A percentile compares a stretch with the other conserved stretches of the same genome.
phyloP scores from a whole-genome alignment of 2,888 invertebrate genomes.

The Tenthredo livida region DNA sequence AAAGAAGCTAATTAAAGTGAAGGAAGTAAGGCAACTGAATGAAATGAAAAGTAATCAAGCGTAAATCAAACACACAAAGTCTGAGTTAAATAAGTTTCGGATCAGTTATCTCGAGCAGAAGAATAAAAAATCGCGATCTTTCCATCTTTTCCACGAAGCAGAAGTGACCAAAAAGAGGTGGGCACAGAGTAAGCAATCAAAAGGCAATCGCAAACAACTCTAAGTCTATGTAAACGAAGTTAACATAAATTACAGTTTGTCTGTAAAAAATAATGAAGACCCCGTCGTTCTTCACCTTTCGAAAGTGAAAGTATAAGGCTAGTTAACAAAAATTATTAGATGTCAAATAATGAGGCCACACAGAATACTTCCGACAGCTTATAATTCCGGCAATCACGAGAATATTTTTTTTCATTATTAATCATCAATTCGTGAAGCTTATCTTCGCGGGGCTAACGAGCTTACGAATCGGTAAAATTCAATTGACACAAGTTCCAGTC shows the following conservation, averaged over 20 bases:
- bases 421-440: neutral
- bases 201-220: slow-evolving; percentile 11
- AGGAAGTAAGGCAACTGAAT: neutral
- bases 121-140: neutral
- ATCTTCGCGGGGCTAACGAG: neutral
- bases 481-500: slow-evolving; percentile 6
- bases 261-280: neutral
- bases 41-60: slow-evolving; percentile 1
- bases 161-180: neutral
- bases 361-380: neutral
- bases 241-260: slow-evolving; percentile 22
- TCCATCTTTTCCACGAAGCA: neutral
- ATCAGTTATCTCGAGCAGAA: neutral
- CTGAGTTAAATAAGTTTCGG: neutral
- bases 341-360: neutral
- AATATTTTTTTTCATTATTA: neutral
- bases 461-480: slow-evolving; percentile 9
- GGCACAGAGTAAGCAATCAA: slow-evolving; percentile 7
- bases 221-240: slow-evolving; percentile 26
- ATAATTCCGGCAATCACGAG: neutral
- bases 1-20: neutral
- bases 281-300: neutral
- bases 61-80: neutral
- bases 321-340: neutral
- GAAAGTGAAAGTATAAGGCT: neutral